phyloP scores from a whole-genome alignment of 2,113 vertebrate species.

The Xenus cinereus region DNA sequence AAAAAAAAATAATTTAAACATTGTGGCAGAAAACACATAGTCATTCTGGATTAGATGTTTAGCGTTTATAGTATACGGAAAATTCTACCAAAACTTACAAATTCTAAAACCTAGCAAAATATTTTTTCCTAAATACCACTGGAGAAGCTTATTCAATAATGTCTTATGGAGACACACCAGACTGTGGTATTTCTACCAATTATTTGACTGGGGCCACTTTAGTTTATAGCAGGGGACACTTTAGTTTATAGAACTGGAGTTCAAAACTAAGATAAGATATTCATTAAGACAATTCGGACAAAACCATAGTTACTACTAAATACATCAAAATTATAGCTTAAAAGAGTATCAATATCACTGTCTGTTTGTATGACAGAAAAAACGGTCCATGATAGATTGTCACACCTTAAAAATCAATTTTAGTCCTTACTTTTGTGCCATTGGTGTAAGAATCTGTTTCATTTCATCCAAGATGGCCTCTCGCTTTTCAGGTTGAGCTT shows the following conservation, averaged over 20 bases:
- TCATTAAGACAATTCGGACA: background rate
- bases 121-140: background rate
- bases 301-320: background rate
- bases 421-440: slow-evolving; percentile 91
- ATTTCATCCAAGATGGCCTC: slow-evolving; percentile 91
- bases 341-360: background rate
- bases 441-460: slow-evolving; percentile 90
- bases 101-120: background rate
- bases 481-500: slow-evolving; percentile 82
- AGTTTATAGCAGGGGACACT: background rate
- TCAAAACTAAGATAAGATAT: background rate
- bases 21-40: fast-evolving
- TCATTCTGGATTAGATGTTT: background rate
- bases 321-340: background rate
- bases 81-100: background rate
- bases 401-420: background rate
- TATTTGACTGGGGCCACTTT: background rate
- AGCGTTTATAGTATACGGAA: background rate
- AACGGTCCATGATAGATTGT: background rate
- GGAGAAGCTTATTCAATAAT: background rate
- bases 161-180: background rate
- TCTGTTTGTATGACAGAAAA: background rate
- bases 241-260: background rate
- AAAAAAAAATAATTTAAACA: background rate
- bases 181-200: background rate